phyloP scores from a whole-genome alignment of 1,140 invertebrate species.

The Hirudo medicinalis region DNA sequence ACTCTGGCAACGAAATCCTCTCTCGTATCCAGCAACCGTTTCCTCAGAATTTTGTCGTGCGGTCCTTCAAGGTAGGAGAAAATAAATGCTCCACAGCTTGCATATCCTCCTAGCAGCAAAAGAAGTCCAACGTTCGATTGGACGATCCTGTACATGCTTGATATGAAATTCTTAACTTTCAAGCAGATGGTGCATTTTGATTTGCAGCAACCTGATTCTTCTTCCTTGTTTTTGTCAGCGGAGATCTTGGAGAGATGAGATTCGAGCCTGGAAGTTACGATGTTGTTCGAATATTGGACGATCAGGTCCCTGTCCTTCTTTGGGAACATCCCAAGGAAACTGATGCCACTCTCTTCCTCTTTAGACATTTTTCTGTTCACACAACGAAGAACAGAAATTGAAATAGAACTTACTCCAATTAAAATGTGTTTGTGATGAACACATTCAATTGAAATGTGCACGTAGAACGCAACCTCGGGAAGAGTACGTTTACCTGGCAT shows the following conservation, averaged over 20 bases:
- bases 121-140: conserved; percentile 9
- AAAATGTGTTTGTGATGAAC: too few species aligned
- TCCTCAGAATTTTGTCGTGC: neutral
- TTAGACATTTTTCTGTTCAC: neutral
- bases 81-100: neutral
- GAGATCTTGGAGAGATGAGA: neutral
- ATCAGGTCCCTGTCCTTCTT: neutral
- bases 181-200: neutral
- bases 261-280: neutral
- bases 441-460: too few species aligned
- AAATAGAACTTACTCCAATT: too few species aligned
- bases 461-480: too few species aligned
- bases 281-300: conserved; percentile 4
- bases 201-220: neutral
- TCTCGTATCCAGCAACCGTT: neutral
- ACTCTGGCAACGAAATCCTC: neutral
- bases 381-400: too few species aligned
- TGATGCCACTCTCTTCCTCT: neutral
- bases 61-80: neutral
- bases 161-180: conserved; percentile 4
- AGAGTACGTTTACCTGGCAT: too few species aligned
- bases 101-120: neutral
- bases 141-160: neutral
- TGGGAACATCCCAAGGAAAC: neutral
- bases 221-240: neutral